Evolutionary conservation across 53 echinoderm and acorn worm genomes (phyloP).

Genomic region (Echinometra lucunter): DNA sequence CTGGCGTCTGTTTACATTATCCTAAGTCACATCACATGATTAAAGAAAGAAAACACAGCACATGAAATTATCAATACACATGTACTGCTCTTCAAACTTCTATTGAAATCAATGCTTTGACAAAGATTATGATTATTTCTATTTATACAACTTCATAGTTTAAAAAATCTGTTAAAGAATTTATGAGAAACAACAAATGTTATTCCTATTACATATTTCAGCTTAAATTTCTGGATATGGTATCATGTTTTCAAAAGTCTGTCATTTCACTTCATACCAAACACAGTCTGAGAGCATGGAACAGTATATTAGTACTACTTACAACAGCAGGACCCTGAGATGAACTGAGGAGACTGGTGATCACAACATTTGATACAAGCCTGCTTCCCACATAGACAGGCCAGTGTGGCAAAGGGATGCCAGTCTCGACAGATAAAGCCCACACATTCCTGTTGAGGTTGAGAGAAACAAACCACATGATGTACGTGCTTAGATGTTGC

Average conservation of each 20-base stretch:
- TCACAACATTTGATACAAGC: constrained; percentile 78
- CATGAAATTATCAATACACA: not conserved
- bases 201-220: not conserved
- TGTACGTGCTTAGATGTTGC: not conserved
- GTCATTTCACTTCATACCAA: not conserved
- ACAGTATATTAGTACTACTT: constrained; percentile 51
- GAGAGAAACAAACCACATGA: not conserved
- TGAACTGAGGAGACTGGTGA: constrained; percentile 74
- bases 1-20: not conserved
- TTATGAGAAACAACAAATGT: too few species aligned
- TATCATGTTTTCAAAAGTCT: not conserved
- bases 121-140: too few species aligned
- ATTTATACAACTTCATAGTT: too few species aligned
- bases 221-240: not conserved
- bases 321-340: constrained; percentile 73
- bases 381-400: constrained; percentile 78
- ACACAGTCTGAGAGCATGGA: not conserved
- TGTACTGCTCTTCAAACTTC: not conserved
- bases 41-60: not conserved
- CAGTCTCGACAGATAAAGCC: constrained; percentile 82
- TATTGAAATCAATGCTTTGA: not conserved
- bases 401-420: constrained; percentile 76
- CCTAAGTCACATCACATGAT: not conserved
- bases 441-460: constrained; percentile 76
- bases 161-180: too few species aligned